Percentiles rank a stretch among this genome's conserved stretches.
Conservation (phyloP, 1,140 invertebrate species). For the Ips typographus region DNA sequence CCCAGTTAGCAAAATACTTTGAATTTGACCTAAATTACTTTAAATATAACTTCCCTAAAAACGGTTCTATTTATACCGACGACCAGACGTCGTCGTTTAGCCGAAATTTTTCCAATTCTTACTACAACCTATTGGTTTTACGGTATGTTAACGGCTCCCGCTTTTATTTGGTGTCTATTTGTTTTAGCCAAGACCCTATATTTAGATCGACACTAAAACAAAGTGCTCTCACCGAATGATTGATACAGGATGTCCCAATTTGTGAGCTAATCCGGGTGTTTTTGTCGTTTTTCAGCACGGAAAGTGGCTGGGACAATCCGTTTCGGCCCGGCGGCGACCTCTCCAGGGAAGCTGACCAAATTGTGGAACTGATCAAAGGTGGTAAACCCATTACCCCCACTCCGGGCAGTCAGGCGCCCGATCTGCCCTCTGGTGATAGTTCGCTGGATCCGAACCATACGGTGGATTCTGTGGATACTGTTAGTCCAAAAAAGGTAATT, state of each 20-base stretch:
- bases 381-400: conserved; percentile 81
- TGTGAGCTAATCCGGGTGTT: not conserved
- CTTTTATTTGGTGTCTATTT: not conserved
- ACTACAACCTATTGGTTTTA: conserved; percentile 2
- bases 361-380: conserved; percentile 90
- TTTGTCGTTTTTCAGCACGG: conserved; percentile 68
- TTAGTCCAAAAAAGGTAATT: conserved; percentile 29
- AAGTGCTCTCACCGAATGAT: no score
- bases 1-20: not conserved
- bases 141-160: conserved; percentile 2
- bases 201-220: not conserved
- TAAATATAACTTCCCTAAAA: not conserved
- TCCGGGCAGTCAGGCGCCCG: conserved; percentile 43
- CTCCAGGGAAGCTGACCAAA: conserved; percentile 92
- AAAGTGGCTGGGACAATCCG: conserved; percentile 95
- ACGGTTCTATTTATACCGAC: conserved; percentile 6
- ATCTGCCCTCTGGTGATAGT: conserved; percentile 42
- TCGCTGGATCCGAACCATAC: conserved; percentile 36
- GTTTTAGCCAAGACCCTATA: not conserved
- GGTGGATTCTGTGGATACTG: conserved; percentile 17
- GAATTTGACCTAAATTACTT: conserved; percentile 10
- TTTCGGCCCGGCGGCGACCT: conserved; percentile 95
- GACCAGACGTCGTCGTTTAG: not conserved
- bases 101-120: conserved; percentile 10
- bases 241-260: no score